Percentiles rank a stretch among this genome's conserved stretches.
phyloP scores from a whole-genome alignment of 2,113 vertebrate genomes.

The Serinus canaria region DNA sequence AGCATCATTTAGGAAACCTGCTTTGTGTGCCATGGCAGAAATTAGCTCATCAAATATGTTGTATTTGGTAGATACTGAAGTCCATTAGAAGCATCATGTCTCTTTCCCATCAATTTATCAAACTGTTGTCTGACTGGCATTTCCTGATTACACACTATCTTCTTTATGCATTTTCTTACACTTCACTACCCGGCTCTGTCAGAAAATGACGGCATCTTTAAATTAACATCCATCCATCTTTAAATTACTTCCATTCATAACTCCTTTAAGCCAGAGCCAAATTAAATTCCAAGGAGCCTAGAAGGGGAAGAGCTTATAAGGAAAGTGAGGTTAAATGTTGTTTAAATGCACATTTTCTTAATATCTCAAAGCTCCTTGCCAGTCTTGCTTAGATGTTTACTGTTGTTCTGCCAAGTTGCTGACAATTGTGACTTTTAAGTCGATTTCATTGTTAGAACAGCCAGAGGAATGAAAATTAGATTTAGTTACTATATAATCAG shows the following conservation, averaged over 20 bases:
- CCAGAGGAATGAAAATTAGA: conserved; percentile 28
- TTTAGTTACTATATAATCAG: neutral
- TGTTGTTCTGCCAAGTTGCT: conserved; percentile 50
- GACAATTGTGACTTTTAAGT: conserved; percentile 48
- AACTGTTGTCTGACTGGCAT: conserved; percentile 29
- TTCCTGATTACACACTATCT: conserved; percentile 30
- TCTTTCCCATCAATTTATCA: conserved; percentile 36
- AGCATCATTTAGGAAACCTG: neutral
- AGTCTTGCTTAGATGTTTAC: conserved; percentile 43
- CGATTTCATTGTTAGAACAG: conserved; percentile 36
- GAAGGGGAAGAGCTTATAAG: conserved; percentile 34
- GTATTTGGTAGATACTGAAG: neutral
- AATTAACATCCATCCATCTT: conserved; percentile 59
- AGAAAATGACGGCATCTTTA: conserved; percentile 22
- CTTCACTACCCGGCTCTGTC: neutral
- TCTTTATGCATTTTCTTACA: conserved; percentile 34
- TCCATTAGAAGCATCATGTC: conserved; percentile 3
- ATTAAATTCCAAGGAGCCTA: conserved; percentile 49
- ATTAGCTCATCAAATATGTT: neutral
- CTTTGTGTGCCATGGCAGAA: neutral
- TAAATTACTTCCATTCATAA: conserved; percentile 59
- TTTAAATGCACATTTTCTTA: conserved; percentile 29
- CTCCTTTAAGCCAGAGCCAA: conserved; percentile 42
- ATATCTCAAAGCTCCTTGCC: conserved; percentile 20
- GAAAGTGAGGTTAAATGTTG: conserved; percentile 26